A percentile compares a stretch with the other conserved stretches of the same genome.
Conservation (phyloP, 2,113 vertebrate species). For the Pelecanoides urinatrix region DNA sequence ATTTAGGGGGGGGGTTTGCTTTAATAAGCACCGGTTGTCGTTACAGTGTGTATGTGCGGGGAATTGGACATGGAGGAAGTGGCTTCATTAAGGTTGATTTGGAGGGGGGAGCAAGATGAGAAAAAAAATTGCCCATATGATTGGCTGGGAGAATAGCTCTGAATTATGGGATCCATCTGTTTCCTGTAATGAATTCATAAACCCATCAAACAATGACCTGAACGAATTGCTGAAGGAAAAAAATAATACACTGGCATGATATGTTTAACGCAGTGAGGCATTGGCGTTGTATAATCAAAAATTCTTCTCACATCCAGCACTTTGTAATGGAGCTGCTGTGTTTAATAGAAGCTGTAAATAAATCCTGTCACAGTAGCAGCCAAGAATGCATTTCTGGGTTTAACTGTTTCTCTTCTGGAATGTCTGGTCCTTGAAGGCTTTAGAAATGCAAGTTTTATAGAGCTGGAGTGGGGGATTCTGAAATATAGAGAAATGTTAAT, state of each 20-base stretch:
- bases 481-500: slow-evolving; percentile 19
- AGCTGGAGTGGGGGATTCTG: neutral
- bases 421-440: neutral
- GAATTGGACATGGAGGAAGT: slow-evolving; percentile 50
- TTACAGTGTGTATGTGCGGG: neutral
- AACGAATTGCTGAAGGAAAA: slow-evolving; percentile 68
- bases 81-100: slow-evolving; percentile 55
- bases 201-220: slow-evolving; percentile 74
- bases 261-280: slow-evolving; percentile 57
- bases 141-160: slow-evolving; percentile 71
- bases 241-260: slow-evolving; percentile 60
- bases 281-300: slow-evolving; percentile 80
- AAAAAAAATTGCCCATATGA: slow-evolving; percentile 31
- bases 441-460: slow-evolving; percentile 18
- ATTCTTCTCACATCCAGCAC: slow-evolving; percentile 82
- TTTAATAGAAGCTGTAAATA: slow-evolving; percentile 72
- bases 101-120: slow-evolving; percentile 17
- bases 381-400: slow-evolving; percentile 64
- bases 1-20: neutral
- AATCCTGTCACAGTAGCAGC: slow-evolving; percentile 70
- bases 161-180: slow-evolving; percentile 73
- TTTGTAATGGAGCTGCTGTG: slow-evolving; percentile 76
- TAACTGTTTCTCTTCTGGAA: slow-evolving; percentile 68
- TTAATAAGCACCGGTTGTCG: neutral
- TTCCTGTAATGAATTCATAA: slow-evolving; percentile 79